Base-by-base conservation (phyloP, 2,113 vertebrate genomes). In the Sterna hirundo region DNA sequence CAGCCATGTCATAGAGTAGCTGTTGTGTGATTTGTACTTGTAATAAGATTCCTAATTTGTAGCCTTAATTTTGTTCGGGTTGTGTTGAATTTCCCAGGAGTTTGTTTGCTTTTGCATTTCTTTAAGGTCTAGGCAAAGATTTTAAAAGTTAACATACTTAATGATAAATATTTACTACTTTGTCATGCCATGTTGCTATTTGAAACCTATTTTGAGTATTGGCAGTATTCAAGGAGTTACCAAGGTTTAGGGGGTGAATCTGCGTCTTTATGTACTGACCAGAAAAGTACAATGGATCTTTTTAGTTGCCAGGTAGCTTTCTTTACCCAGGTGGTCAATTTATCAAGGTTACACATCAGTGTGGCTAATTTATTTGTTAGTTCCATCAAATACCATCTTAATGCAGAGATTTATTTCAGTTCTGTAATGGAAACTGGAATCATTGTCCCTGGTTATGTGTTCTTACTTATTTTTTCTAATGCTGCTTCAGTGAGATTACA, bases 401-500 rank as follows among this genome's bases (percentile, higher is more conserved):
- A 85, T 13, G 2, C 10, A 30, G 40, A 51, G 40, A 29, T 72
- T 51, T 85, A 26, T 79, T 10, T 54, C 1, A 2, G 3, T 83
- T 79, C 18, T 58, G 25, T 57, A 18, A 2, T 77, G 11, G 18
- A 27, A 86, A 74, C 14, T 61, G 17, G 6, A 78, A 10, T 49
- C 2, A 0, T 38, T 55, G 30, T 52, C 7, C 16, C 36, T 57
- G 5, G 4, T 65, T 78, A 10, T 29, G 11, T 76, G 36, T 61
- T 90, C 36, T 85, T 86, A 15, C 62, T 90, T 89, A 11, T 8
- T 83, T 19, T 88, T 58, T 85, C 78, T 91, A 88, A 81, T 94
- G 11, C 51, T 92, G 3, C 40, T 98, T 93, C 91, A 99, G 99
- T 97, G 99, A 99, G 96, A 99, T 99, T 96, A 99, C 99, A 78